Conservation (phyloP, 2,797 vertebrate species). For the Notolabrus celidotus region DNA sequence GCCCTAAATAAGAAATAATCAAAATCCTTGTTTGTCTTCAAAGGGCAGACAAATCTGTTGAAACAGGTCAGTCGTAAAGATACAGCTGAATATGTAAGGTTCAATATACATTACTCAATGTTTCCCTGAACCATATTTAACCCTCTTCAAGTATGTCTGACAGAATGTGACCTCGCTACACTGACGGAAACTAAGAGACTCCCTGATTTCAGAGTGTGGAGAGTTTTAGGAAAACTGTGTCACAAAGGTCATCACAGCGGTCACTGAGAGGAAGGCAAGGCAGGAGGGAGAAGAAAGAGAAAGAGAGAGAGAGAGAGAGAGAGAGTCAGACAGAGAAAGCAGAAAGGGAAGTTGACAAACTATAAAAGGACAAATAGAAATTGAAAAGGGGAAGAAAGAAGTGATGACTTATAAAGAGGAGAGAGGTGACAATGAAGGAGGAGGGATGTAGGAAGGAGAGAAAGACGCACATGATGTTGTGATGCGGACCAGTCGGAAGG, state of each 20-base stretch:
- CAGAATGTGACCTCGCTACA: conserved; percentile 50
- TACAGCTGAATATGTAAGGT: background rate
- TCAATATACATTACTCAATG: background rate
- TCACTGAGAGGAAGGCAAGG: conserved; percentile 26
- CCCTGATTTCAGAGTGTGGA: conserved; percentile 32
- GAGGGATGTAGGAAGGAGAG: conserved; percentile 44
- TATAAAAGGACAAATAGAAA: background rate
- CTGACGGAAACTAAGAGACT: conserved; percentile 10
- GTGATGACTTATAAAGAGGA: conserved; percentile 17
- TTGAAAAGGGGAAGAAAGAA: conserved; percentile 12
- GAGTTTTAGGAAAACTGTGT: conserved; percentile 65
- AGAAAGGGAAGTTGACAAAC: background rate
- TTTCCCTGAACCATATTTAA: conserved; percentile 12
- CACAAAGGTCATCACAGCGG: conserved; percentile 40
- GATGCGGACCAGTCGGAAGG: conserved; percentile 49
- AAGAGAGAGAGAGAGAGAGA: conserved; percentile 1
- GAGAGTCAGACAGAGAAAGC: background rate
- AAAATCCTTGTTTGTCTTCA: no score
- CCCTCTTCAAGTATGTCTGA: conserved; percentile 11
- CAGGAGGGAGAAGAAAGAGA: conserved; percentile 13
- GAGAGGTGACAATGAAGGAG: conserved; percentile 19
- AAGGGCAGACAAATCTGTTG: background rate
- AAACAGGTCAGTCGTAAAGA: background rate
- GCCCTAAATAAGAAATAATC: no score
- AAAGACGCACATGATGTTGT: conserved; percentile 39